A percentile compares a stretch with the other conserved stretches of the same genome.
phyloP scores from a whole-genome alignment of 2,113 vertebrate genomes.

The Pseudopipra pipra region DNA sequence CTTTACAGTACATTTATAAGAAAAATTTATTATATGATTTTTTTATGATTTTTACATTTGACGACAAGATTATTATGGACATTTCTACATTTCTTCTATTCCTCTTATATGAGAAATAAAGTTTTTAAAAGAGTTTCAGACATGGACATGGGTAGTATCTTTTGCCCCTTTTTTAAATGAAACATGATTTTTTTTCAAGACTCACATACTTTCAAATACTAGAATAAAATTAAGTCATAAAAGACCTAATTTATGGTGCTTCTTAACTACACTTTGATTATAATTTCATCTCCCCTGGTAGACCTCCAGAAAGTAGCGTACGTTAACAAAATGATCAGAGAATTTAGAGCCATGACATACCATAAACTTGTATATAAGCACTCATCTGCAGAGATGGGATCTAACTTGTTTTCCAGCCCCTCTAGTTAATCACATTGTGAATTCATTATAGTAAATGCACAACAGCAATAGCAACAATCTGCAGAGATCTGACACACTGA shows the following conservation, averaged over 20 bases:
- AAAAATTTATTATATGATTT: background rate
- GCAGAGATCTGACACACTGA: background rate
- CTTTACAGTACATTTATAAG: background rate
- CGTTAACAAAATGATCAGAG: background rate
- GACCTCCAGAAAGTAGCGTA: background rate
- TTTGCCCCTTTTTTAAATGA: background rate
- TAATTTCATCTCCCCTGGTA: background rate
- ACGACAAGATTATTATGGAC: background rate
- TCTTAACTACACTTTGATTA: background rate
- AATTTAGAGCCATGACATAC: background rate
- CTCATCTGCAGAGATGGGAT: background rate
- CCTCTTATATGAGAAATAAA: background rate
- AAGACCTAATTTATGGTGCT: background rate
- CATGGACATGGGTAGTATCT: background rate
- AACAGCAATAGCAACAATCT: background rate
- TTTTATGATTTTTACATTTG: background rate
- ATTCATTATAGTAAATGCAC: background rate
- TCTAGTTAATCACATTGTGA: background rate
- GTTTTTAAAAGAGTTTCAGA: background rate
- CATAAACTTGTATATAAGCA: background rate
- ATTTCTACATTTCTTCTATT: background rate
- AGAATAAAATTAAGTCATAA: background rate
- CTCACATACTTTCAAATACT: background rate
- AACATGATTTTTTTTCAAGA: background rate
- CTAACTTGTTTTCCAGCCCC: background rate